Base-by-base conservation (phyloP, 2,888 invertebrate species). In the Parascotia fuliginaria region DNA sequence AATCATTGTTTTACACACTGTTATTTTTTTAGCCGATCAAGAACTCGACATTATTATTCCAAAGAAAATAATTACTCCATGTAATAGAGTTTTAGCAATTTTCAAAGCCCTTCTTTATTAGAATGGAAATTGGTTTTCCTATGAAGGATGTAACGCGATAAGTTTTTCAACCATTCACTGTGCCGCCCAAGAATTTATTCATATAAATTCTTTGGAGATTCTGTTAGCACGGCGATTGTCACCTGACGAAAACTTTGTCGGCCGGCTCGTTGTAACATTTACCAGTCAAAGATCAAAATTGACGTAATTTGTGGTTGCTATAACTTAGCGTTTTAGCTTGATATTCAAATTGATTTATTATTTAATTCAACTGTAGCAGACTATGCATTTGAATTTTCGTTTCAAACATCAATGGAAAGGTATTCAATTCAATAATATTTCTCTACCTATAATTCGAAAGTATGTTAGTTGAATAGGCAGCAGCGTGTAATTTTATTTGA, bases 151-250 rank as follows among this genome's bases (percentile, higher is more conserved):
- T 36, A 42, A 37, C 36, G 33, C 43, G 29, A 53, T 70, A 60
- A 68, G 70, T 71, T 73, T 73, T 71, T 71, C 67, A 70, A 61
- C 55, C 57, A 61, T 47, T 50, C 53, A 55, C 53, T 47, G 39
- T 13, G 42, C 27, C 13, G 27, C 31, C 37, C 31, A 33, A 64
- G 65, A 70, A 75, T 73, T 69, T 70, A 66, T 70, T 70, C 63
- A 66, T 71, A 69, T 67, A 71, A 69, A 70, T 71, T 70, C 64
- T 60, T 58, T 34, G 24, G 15, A 45, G 45, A 48, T 58, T 29
- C 19, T 38, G 31, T 11, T 14, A 31, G 32, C 24, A n/a, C n/a
- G 15, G 22, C 19, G 40, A 22, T 5, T 15, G 37, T 42, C 36
- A 24, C 39, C 41, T 42, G 42, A 33, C 19, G 2, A 19, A 32